Percentiles rank a stretch among this genome's conserved stretches.
Evolutionary conservation across 2,797 vertebrate species (phyloP).

Genomic region (Cygnus olor): DNA sequence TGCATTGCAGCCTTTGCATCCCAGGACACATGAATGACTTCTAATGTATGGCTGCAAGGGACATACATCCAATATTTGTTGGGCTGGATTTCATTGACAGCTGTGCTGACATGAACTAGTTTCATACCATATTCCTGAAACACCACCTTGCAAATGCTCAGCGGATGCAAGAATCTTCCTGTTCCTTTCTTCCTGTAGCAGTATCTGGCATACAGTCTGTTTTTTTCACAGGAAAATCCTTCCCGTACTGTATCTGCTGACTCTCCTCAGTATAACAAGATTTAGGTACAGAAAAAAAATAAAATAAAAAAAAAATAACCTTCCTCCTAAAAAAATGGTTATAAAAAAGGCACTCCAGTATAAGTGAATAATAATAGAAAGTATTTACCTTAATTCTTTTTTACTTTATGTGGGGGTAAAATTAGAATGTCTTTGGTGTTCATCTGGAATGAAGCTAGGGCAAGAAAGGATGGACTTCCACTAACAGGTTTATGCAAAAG

Average conservation of each 20-base stretch:
- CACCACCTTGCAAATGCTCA: neutral
- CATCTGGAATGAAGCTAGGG: neutral
- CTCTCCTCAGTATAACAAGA: neutral
- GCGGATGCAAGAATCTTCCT: neutral
- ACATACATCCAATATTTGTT: neutral
- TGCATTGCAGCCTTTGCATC: constrained; percentile 3
- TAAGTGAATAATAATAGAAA: neutral
- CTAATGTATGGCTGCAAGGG: neutral
- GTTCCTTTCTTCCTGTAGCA: neutral
- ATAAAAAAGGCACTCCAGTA: neutral
- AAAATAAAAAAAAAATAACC: neutral
- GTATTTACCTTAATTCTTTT: neutral
- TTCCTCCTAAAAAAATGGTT: neutral
- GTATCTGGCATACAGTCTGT: neutral
- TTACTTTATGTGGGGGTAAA: neutral
- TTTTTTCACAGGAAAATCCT: neutral
- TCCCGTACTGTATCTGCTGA: neutral
- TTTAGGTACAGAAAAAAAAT: neutral
- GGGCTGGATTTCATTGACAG: constrained; percentile 25
- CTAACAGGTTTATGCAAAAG: neutral
- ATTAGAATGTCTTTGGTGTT: neutral
- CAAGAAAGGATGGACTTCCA: neutral
- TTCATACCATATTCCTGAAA: constrained; percentile 3
- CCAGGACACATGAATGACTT: neutral
- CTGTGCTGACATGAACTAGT: constrained; percentile 3